Percentiles rank a stretch among this genome's conserved stretches.
These are phyloP conservation scores for Pundamilia nyererei DNA, from an alignment of 2,113 vertebrate genomes.

Conservation along the genomic window DNA sequence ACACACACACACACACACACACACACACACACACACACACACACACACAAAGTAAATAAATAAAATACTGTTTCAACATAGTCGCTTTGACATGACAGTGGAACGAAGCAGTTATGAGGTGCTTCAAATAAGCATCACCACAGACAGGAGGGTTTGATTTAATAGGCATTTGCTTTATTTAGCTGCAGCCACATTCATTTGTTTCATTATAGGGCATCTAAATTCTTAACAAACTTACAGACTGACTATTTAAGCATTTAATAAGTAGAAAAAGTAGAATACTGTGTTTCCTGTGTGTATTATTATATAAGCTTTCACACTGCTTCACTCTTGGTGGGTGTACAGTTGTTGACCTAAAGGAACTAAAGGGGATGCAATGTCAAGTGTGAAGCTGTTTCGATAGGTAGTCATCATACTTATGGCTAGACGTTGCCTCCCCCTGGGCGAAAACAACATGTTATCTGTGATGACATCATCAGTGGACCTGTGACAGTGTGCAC, in stretches of 20 bases:
- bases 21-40: not conserved
- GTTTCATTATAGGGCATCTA: not conserved
- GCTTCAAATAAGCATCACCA: not conserved
- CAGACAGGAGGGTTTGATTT: not conserved
- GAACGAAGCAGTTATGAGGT: not conserved
- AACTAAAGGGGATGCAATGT: not conserved
- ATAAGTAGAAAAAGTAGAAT: not conserved
- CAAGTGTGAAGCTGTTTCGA: not conserved
- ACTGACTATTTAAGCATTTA: not conserved
- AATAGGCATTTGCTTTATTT: not conserved
- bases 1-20: not conserved
- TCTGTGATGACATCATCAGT: not conserved
- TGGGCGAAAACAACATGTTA: not conserved
- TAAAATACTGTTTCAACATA: not conserved
- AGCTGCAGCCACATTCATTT: not conserved
- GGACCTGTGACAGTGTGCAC: not conserved
- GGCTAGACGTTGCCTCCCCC: no score
- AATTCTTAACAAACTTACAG: not conserved
- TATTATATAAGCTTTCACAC: not conserved
- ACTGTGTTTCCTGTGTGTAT: not conserved
- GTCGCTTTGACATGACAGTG: not conserved
- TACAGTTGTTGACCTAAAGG: not conserved
- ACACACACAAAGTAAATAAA: no score
- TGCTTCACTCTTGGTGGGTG: not conserved
- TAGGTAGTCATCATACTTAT: not conserved